Conservation (phyloP, 2,888 invertebrate species). For the Platerodrilus igneus region DNA sequence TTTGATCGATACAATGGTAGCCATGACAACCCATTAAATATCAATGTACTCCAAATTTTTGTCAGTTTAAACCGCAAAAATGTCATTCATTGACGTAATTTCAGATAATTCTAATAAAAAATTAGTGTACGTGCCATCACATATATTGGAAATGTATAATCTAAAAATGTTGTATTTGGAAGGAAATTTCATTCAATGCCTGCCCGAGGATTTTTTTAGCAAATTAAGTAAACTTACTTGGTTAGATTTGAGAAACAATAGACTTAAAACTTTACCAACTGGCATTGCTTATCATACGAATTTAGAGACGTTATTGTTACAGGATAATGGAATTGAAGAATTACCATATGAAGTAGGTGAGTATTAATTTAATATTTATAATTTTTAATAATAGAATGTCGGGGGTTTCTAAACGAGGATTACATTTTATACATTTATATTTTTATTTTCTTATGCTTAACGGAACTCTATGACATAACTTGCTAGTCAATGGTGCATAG, state of each 20-base stretch:
- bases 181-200: slow-evolving; percentile 52
- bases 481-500: too few species aligned
- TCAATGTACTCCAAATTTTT: neutral
- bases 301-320: slow-evolving; percentile 60
- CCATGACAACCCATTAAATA: slow-evolving; percentile 4
- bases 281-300: slow-evolving; percentile 54
- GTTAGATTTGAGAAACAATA: slow-evolving; percentile 62
- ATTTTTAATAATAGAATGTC: slow-evolving; percentile 1
- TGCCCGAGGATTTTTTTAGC: slow-evolving; percentile 59
- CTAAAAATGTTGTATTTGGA: slow-evolving; percentile 53
- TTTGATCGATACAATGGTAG: too few species aligned
- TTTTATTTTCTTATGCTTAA: too few species aligned
- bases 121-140: slow-evolving; percentile 37
- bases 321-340: slow-evolving; percentile 57
- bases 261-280: slow-evolving; percentile 53
- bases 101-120: slow-evolving; percentile 42
- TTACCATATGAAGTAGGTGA: slow-evolving; percentile 61
- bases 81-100: slow-evolving; percentile 41
- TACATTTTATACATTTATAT: neutral
- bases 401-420: neutral
- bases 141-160: slow-evolving; percentile 39
- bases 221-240: slow-evolving; percentile 55
- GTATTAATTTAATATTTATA: slow-evolving; percentile 8
- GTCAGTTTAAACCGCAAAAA: slow-evolving; percentile 25
- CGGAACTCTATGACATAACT: too few species aligned